These are phyloP conservation scores for Orthonyx spaldingii DNA, from an alignment of 2,113 vertebrate species.

Conservation along the genomic window DNA sequence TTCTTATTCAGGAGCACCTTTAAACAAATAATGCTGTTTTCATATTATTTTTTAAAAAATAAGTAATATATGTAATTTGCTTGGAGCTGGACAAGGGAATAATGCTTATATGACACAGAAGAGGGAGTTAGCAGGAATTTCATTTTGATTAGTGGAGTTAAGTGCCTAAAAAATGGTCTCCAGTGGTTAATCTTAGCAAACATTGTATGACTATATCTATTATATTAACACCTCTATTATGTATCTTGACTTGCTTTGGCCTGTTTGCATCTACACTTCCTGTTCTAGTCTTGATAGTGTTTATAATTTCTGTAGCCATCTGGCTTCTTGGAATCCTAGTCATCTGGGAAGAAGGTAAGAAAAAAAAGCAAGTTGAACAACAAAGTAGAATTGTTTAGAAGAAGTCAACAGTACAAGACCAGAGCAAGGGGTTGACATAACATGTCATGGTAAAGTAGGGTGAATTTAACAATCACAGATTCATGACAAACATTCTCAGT, in stretches of 20 bases:
- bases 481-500: background rate
- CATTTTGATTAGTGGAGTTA: background rate
- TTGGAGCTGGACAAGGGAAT: background rate
- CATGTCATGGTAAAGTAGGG: accelerated
- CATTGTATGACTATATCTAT: background rate
- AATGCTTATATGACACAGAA: background rate
- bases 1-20: background rate
- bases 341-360: background rate
- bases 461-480: background rate
- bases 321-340: background rate
- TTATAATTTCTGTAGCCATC: background rate
- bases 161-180: background rate
- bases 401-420: background rate
- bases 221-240: background rate
- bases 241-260: background rate
- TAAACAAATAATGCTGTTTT: background rate
- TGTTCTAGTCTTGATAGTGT: background rate
- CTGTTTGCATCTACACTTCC: background rate
- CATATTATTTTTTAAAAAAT: background rate
- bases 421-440: background rate
- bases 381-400: background rate
- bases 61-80: background rate
- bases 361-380: background rate
- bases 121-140: background rate
- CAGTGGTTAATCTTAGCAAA: background rate